Conservation (phyloP, 2,888 invertebrate genomes). For the Ceramica pisi region DNA sequence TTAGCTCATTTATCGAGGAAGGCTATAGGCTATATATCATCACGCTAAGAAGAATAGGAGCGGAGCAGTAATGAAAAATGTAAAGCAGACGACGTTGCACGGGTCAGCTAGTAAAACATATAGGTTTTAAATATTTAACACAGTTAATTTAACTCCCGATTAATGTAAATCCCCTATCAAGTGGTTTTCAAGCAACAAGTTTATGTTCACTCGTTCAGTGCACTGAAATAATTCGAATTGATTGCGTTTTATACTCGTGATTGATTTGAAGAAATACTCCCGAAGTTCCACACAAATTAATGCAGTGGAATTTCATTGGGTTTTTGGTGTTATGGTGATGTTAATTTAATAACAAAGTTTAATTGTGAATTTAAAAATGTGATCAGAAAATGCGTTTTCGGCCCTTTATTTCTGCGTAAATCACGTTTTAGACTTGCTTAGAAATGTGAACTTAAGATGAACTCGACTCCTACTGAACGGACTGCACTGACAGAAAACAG, state of each 20-base stretch:
- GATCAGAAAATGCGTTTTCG: not conserved
- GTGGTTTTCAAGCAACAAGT: slow-evolving; percentile 42
- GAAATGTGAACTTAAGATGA: too few relatives aligned
- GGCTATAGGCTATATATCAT: too few relatives aligned
- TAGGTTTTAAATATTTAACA: not conserved
- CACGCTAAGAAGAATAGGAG: too few relatives aligned
- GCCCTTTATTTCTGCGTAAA: not conserved
- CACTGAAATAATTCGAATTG: slow-evolving; percentile 20
- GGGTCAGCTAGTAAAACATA: too few relatives aligned
- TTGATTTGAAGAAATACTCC: slow-evolving; percentile 43
- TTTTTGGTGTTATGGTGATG: not conserved
- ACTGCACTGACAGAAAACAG: too few relatives aligned
- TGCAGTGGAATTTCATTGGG: slow-evolving; percentile 11
- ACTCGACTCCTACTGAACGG: too few relatives aligned
- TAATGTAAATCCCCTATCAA: slow-evolving; percentile 3
- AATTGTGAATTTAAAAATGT: not conserved
- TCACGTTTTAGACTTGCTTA: too few relatives aligned
- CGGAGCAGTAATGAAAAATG: too few relatives aligned
- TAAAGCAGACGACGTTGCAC: too few relatives aligned
- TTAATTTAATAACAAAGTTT: not conserved
- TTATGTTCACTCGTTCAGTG: slow-evolving; percentile 28
- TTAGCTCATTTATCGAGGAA: too few relatives aligned
- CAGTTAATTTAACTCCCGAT: not conserved
- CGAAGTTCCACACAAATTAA: slow-evolving; percentile 28
- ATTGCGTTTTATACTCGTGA: slow-evolving; percentile 28